These are phyloP conservation scores for Belonocnema kinseyi DNA, from an alignment of 1,140 invertebrate genomes.

Conservation along the genomic window DNA sequence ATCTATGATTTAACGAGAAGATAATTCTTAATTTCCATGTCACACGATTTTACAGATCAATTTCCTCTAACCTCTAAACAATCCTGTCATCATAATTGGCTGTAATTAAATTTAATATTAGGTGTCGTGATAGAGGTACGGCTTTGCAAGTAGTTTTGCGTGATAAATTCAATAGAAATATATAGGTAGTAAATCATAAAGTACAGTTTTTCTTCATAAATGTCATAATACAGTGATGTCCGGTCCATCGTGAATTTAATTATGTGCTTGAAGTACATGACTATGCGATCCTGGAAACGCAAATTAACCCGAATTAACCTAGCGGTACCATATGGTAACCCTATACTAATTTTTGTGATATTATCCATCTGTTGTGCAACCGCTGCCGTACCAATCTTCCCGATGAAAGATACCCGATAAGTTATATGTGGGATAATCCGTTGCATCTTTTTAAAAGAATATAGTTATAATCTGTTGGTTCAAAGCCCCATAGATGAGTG, in stretches of 20 bases:
- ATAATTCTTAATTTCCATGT: too few relatives aligned
- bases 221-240: background rate
- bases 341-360: background rate
- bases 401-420: too few relatives aligned
- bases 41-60: too few relatives aligned
- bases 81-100: background rate
- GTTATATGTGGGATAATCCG: too few relatives aligned
- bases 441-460: too few relatives aligned
- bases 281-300: background rate
- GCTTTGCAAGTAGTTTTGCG: background rate
- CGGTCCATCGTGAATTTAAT: background rate
- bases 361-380: background rate
- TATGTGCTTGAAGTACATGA: slow-evolving; percentile 5
- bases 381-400: too few relatives aligned
- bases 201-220: slow-evolving; percentile 2
- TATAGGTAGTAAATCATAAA: slow-evolving; percentile 7
- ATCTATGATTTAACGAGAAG: too few relatives aligned
- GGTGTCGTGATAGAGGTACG: background rate
- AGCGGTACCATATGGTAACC: background rate
- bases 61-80: too few relatives aligned
- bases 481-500: too few relatives aligned
- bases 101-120: background rate
- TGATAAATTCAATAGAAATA: background rate
- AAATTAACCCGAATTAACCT: slow-evolving; percentile 17
- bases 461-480: too few relatives aligned